These are phyloP conservation scores for Channa argus DNA, from an alignment of 2,113 vertebrate genomes.

Conservation along the genomic window DNA sequence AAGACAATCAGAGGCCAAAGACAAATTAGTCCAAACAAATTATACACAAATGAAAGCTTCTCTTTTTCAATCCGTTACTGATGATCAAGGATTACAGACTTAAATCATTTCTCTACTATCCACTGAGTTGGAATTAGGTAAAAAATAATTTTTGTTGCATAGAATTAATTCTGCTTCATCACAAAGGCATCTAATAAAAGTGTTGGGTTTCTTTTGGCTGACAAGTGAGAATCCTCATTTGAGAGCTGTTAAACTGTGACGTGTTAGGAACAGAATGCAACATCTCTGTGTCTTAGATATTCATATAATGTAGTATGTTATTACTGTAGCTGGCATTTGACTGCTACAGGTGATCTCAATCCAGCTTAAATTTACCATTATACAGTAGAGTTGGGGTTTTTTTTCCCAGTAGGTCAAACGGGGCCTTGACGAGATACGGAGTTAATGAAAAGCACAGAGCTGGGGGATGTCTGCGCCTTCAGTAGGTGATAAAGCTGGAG, in stretches of 20 bases:
- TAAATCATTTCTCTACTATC: slow-evolving; percentile 40
- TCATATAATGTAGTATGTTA: slow-evolving; percentile 6
- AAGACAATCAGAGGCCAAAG: slow-evolving; percentile 32
- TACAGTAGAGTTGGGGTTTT: slow-evolving; percentile 16
- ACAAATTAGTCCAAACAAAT: slow-evolving; percentile 48
- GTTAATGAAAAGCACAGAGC: slow-evolving; percentile 59
- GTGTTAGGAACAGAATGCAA: not conserved
- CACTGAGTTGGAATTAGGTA: slow-evolving; percentile 24
- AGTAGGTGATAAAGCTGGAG: slow-evolving; percentile 56
- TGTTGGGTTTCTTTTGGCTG: not conserved
- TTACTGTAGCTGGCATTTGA: slow-evolving; percentile 38
- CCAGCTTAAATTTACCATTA: slow-evolving; percentile 49
- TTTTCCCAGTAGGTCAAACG: slow-evolving; percentile 34
- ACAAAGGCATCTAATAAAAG: not conserved
- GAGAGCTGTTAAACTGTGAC: not conserved
- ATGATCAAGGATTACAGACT: slow-evolving; percentile 39
- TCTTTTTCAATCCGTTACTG: slow-evolving; percentile 13
- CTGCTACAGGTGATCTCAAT: slow-evolving; percentile 49
- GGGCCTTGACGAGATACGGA: slow-evolving; percentile 38
- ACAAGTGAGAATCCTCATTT: slow-evolving; percentile 13
- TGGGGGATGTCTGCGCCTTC: slow-evolving; percentile 27
- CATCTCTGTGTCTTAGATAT: too few relatives aligned
- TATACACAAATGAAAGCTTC: slow-evolving; percentile 39
- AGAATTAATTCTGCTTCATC: not conserved
- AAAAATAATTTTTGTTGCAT: slow-evolving; percentile 22